A percentile compares a stretch with the other conserved stretches of the same genome.
Conservation (phyloP, 2,888 invertebrate genomes). For the Limnephilus marmoratus region DNA sequence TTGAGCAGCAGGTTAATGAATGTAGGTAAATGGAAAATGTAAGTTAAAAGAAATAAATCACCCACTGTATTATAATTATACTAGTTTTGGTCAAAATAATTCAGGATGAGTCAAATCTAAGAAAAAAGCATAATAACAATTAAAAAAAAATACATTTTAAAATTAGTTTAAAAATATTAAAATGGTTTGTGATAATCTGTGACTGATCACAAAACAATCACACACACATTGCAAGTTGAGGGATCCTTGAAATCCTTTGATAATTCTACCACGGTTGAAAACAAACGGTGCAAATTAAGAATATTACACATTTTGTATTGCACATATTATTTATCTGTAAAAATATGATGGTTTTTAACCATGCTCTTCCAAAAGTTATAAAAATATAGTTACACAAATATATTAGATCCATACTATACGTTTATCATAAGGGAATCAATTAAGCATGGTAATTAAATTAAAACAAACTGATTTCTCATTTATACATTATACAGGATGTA, state of each 20-base stretch:
- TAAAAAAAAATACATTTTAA: neutral
- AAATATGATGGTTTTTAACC: neutral
- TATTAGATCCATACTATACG: neutral
- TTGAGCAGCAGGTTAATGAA: neutral
- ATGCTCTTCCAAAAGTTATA: neutral
- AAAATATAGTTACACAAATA: slow-evolving; percentile 2
- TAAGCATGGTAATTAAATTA: neutral
- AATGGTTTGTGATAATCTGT: neutral
- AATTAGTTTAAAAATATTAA: neutral
- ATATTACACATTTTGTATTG: neutral
- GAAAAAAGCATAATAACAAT: neutral
- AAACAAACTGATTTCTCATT: neutral
- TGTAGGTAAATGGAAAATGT: neutral
- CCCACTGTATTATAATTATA: slow-evolving; percentile 2
- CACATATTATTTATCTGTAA: neutral
- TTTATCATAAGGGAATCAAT: slow-evolving; percentile 2
- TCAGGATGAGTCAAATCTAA: neutral
- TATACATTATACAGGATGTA: neutral
- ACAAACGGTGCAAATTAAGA: neutral
- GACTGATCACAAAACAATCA: neutral
- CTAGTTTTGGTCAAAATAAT: neutral
- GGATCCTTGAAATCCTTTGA: neutral
- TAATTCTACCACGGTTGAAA: neutral
- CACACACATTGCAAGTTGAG: neutral
- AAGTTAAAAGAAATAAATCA: neutral